Percentiles rank a stretch among this genome's conserved stretches.
phyloP scores from a whole-genome alignment of 2,797 vertebrate genomes.

The Tokudaia muenninki region DNA sequence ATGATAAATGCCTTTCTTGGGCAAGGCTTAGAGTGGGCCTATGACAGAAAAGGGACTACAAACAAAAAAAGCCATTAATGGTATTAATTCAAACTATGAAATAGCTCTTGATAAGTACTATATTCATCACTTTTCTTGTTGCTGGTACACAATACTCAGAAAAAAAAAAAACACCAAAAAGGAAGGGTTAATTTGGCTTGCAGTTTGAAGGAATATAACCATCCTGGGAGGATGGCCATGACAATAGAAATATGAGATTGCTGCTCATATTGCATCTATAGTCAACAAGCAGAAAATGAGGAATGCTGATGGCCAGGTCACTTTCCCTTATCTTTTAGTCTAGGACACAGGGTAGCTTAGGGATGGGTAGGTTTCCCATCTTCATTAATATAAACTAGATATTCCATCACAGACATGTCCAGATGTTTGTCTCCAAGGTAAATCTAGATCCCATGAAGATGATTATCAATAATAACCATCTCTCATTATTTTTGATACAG shows the following conservation, averaged over 20 bases:
- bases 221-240: neutral
- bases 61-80: neutral
- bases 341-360: neutral
- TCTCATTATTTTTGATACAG: conserved; percentile 46
- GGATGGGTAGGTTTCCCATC: neutral
- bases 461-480: neutral
- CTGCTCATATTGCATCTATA: neutral
- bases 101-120: neutral
- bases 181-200: neutral
- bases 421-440: neutral
- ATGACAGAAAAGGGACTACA: neutral
- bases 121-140: neutral
- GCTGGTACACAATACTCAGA: neutral
- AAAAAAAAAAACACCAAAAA: neutral
- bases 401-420: neutral
- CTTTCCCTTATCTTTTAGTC: neutral
- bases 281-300: neutral
- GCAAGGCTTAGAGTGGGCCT: neutral
- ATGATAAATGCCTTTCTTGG: conserved; percentile 32
- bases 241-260: neutral
- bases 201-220: neutral
- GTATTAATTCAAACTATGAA: conserved; percentile 16
- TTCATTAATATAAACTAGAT: neutral
- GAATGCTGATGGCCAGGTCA: neutral
- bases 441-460: neutral